Percentiles rank a stretch among this genome's conserved stretches.
Conservation (phyloP, 2,888 invertebrate species). For the Onchidella celtica region DNA sequence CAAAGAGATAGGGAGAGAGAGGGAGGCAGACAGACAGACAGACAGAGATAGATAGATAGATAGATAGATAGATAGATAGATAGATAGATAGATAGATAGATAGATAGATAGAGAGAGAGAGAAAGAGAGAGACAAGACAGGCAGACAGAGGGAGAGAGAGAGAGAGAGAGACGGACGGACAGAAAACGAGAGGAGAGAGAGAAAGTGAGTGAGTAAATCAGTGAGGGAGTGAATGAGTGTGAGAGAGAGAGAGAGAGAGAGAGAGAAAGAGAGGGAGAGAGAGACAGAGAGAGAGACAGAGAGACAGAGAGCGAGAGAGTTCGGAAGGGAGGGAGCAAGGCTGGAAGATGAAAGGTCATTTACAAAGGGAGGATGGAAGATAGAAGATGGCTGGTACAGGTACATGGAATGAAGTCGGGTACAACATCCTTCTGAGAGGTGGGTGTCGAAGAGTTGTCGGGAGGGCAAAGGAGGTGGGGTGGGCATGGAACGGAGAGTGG, state of each 20-base stretch:
- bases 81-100: neutral
- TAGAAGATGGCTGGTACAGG: too few species aligned
- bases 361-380: too few species aligned
- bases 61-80: neutral
- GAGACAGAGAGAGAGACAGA: neutral
- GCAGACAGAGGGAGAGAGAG: constrained; percentile 23
- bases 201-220: neutral
- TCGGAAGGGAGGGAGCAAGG: neutral
- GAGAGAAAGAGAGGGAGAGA: constrained; percentile 9
- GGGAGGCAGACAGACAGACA: too few species aligned
- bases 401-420: too few species aligned
- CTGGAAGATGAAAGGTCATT: too few species aligned
- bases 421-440: too few species aligned
- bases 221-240: neutral
- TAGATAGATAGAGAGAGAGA: constrained; percentile 7
- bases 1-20: neutral
- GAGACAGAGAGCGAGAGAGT: constrained; percentile 24
- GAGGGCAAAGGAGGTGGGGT: too few species aligned
- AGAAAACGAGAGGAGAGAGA: neutral
- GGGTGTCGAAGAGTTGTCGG: too few species aligned
- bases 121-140: constrained; percentile 20
- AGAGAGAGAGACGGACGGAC: neutral
- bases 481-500: too few species aligned
- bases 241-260: constrained; percentile 5
- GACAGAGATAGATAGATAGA: too few species aligned